A percentile compares a stretch with the other conserved stretches of the same genome.
These are phyloP conservation scores for Drosophila carrolli DNA, from an alignment of 1,140 invertebrate genomes.

Conservation along the genomic window DNA sequence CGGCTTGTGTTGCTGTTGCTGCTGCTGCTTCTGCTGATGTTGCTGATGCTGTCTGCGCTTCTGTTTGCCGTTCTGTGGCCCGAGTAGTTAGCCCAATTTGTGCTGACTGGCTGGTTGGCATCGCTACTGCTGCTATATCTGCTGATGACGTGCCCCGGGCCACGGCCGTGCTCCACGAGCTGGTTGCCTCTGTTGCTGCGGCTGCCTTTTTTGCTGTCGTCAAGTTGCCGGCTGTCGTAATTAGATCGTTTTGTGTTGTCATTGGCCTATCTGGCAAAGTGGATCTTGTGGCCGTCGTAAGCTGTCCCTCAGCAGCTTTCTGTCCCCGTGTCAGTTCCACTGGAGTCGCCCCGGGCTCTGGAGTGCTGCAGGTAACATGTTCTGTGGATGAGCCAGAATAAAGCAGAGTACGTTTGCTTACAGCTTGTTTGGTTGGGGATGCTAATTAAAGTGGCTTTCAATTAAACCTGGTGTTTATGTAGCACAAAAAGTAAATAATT, in stretches of 20 bases:
- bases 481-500: not conserved
- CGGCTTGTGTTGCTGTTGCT: conserved; percentile 3
- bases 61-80: conserved; percentile 40
- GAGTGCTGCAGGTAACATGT: conserved; percentile 63
- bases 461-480: not conserved
- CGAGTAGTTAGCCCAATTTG: conserved; percentile 73
- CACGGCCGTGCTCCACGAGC: conserved; percentile 18
- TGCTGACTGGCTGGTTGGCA: conserved; percentile 54
- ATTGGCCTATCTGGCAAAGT: conserved; percentile 75
- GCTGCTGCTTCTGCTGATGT: conserved; percentile 16
- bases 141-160: conserved; percentile 64
- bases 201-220: conserved; percentile 61
- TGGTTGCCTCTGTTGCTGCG: conserved; percentile 25
- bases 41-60: conserved; percentile 27
- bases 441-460: conserved; percentile 21
- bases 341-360: conserved; percentile 3
- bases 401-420: conserved; percentile 28
- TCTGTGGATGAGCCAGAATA: conserved; percentile 51
- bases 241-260: conserved; percentile 83
- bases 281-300: conserved; percentile 66
- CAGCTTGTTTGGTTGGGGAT: conserved; percentile 2
- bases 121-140: conserved; percentile 40
- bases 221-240: conserved; percentile 76
- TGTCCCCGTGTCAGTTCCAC: not conserved
- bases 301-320: conserved; percentile 23